These are phyloP conservation scores for Chrysoperla carnea DNA, from an alignment of 1,140 invertebrate genomes.

Conservation along the genomic window DNA sequence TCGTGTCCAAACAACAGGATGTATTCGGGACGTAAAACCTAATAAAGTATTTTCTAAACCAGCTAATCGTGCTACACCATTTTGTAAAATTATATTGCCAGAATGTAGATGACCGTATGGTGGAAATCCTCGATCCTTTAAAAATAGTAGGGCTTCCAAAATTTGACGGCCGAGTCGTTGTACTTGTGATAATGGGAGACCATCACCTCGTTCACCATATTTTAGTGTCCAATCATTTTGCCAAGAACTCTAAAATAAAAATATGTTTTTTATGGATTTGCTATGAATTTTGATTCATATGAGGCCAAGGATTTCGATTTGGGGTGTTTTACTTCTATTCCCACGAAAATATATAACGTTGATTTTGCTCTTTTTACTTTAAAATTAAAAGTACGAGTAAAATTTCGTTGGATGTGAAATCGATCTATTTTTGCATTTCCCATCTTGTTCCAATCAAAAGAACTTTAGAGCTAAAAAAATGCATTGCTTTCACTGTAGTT, in stretches of 20 bases:
- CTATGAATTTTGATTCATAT: too few species aligned
- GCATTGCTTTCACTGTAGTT: too few species aligned
- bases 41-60: slow-evolving; percentile 71
- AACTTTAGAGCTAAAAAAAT: too few species aligned
- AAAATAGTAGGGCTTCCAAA: slow-evolving; percentile 68
- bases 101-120: slow-evolving; percentile 72
- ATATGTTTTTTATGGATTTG: too few species aligned
- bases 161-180: slow-evolving; percentile 76
- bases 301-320: too few species aligned
- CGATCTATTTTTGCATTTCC: too few species aligned
- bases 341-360: too few species aligned
- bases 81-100: slow-evolving; percentile 80
- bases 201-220: slow-evolving; percentile 42
- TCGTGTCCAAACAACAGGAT: slow-evolving; percentile 26
- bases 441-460: too few species aligned
- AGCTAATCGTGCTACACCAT: slow-evolving; percentile 66
- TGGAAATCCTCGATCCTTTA: slow-evolving; percentile 75
- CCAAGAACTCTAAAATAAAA: not conserved
- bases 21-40: slow-evolving; percentile 52
- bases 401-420: too few species aligned
- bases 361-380: too few species aligned
- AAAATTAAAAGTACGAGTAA: too few species aligned
- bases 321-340: too few species aligned
- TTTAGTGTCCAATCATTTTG: slow-evolving; percentile 37
- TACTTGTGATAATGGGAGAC: slow-evolving; percentile 56